Conservation (phyloP, 2,797 vertebrate genomes). For the Huso huso region DNA sequence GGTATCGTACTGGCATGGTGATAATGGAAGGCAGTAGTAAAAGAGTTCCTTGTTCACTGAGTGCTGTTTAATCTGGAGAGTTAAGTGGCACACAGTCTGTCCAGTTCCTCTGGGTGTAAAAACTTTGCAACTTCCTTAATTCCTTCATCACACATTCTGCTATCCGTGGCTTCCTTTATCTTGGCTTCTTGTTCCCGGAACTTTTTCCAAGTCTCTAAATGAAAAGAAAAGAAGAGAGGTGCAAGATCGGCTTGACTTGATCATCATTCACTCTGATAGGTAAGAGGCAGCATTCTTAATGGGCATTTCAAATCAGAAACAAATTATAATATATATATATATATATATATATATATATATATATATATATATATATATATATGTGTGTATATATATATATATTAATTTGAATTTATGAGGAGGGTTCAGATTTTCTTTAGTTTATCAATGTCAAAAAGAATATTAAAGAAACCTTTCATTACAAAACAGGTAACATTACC, state of each 20-base stretch:
- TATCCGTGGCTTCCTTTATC: slow-evolving; percentile 45
- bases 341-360: not conserved
- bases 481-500: too few relatives aligned
- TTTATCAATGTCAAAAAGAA: too few relatives aligned
- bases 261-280: not conserved
- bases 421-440: too few relatives aligned
- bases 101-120: slow-evolving; percentile 56
- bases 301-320: slow-evolving; percentile 1
- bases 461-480: too few relatives aligned
- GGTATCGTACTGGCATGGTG: not conserved
- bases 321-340: slow-evolving; percentile 8
- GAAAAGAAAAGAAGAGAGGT: not conserved
- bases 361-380: too few relatives aligned
- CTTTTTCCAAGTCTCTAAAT: slow-evolving; percentile 59
- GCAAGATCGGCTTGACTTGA: not conserved
- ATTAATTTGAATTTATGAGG: too few relatives aligned
- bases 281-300: not conserved
- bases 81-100: slow-evolving; percentile 56
- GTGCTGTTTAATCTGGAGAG: slow-evolving; percentile 14
- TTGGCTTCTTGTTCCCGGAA: slow-evolving; percentile 56
- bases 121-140: slow-evolving; percentile 61
- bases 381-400: not conserved
- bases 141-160: slow-evolving; percentile 54
- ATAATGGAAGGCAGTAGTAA: not conserved
- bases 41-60: not conserved